These are phyloP conservation scores for Falco peregrinus DNA, from an alignment of 2,797 vertebrate genomes.

Conservation along the genomic window DNA sequence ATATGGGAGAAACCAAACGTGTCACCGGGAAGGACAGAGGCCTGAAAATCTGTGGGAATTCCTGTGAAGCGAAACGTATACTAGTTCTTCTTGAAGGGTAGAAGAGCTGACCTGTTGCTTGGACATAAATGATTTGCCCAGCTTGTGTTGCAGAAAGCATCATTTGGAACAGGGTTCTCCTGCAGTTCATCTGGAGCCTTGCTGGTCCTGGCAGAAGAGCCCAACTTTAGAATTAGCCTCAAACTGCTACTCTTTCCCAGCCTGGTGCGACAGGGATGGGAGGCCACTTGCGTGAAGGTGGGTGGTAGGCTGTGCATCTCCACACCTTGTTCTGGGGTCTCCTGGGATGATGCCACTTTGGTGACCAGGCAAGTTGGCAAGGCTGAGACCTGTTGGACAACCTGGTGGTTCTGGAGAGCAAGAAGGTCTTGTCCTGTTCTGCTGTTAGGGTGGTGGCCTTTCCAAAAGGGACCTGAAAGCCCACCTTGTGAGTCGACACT, in stretches of 20 bases:
- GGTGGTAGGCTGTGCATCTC: neutral
- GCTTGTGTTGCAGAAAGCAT: neutral
- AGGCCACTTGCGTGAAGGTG: neutral
- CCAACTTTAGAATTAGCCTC: neutral
- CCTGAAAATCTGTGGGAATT: neutral
- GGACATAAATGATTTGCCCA: neutral
- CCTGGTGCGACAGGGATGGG: rapidly evolving
- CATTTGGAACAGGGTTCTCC: neutral
- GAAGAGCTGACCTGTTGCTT: neutral
- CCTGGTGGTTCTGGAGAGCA: neutral
- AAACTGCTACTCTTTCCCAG: neutral
- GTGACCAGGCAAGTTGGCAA: neutral
- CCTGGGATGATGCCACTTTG: neutral
- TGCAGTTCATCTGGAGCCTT: neutral
- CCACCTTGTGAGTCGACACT: neutral
- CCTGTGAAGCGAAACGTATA: neutral
- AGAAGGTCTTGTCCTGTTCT: neutral
- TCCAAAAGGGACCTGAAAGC: neutral
- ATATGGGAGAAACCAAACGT: neutral
- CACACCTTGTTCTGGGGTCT: neutral
- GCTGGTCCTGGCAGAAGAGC: neutral
- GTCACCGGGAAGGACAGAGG: neutral
- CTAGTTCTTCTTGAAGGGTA: neutral
- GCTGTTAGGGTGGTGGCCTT: neutral
- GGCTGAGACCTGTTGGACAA: neutral